These are phyloP conservation scores for Heliconius erato DNA, from an alignment of 2,888 invertebrate species.

Conservation along the genomic window DNA sequence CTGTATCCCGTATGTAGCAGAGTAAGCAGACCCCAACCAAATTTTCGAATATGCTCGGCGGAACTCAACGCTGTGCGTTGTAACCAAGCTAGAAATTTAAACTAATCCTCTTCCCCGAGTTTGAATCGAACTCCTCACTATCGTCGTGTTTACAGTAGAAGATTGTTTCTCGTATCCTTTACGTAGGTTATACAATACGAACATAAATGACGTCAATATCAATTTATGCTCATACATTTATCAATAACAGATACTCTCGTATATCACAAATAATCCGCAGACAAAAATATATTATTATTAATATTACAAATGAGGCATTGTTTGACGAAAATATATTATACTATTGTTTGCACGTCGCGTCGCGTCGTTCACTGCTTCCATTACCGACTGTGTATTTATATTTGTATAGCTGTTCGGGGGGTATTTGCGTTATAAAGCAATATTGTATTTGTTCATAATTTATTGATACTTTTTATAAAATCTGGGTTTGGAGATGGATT, in stretches of 20 bases:
- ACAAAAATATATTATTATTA: conserved; percentile 1
- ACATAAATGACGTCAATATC: conserved; percentile 1
- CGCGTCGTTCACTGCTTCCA: neutral
- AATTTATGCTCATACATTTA: neutral
- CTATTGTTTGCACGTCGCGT: conserved; percentile 4
- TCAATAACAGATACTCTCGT: neutral
- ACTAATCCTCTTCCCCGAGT: no score
- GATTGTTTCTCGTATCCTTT: no score
- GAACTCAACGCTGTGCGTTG: no score
- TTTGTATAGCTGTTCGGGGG: neutral
- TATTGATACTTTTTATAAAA: no score
- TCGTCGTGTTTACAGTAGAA: no score
- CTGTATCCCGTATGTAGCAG: no score
- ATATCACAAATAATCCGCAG: neutral
- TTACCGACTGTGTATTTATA: neutral
- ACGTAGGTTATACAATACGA: neutral
- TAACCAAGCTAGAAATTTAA: no score
- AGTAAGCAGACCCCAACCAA: no score
- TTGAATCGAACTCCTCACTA: neutral
- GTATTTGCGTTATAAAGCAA: neutral
- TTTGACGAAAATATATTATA: conserved; percentile 2
- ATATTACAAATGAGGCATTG: conserved; percentile 4
- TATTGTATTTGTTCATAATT: neutral
- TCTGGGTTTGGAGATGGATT: no score
- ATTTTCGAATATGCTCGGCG: no score